Base-by-base conservation (phyloP, 1,140 invertebrate genomes). In the Drosophila lini region DNA sequence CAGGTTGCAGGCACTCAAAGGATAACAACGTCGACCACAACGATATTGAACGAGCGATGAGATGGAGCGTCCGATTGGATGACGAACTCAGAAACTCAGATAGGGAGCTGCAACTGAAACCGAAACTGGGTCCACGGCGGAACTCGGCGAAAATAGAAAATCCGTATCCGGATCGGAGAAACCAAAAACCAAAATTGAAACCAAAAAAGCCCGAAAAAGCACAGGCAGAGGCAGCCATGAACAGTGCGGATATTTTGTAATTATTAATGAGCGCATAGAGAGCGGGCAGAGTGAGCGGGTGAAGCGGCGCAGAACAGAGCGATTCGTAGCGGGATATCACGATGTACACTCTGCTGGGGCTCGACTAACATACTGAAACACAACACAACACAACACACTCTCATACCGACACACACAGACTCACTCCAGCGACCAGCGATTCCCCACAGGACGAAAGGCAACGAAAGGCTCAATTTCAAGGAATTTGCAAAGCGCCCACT, bases 391-490 rank as follows among this genome's bases (percentile, higher is more conserved):
- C 42, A 25, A 22, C 19, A 36, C 58, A 59, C 42, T 36, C 28
- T 28, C 57, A 25, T n/a, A 19, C 22, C 5, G 0, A 28, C 59
- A 52, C 42, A 16, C 22, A 52, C 22, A 31, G 52, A 47, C 64
- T 31, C 68, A 40, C 63, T 42, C 32, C 67, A 25, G 36, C 36
- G 10, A 42, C 22, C 40, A 56, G 36, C 34, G 74, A 69, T 59
- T 77, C 73, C 74, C 74, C 74, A 77, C 74, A 77, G 74, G 74
- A 74, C 73, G 70, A 64, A 55, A 77, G 77, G 50, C 79, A 82
- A 74, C 78, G 57, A 80, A 80, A 81, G 74, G 74, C 79, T 81
- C 79, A 81, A 81, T 81, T 81, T 81, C 73, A 81, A 77, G 74
- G 79, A 81, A 81, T 78, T 81, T 67, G 67, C 80, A 68, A 74